Base-by-base conservation (phyloP, 2,888 invertebrate species). In the Aquatica leii region DNA sequence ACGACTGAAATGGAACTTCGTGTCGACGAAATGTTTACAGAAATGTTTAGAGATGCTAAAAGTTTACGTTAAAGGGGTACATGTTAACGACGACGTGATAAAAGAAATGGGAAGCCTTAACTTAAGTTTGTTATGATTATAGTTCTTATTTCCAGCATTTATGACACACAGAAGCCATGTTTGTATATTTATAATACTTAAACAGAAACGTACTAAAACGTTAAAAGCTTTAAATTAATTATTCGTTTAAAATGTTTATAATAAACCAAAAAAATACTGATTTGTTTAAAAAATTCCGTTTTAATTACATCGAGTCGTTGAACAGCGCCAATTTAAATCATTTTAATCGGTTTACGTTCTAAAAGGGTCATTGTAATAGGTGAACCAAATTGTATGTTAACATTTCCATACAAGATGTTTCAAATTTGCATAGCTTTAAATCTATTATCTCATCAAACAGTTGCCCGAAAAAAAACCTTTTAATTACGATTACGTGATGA, bases 41-140 rank as follows among this genome's bases (percentile, higher is more conserved):
- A 52, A 49, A 24, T 18, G 51, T 56, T 54, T 35, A 46, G 43
- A 56, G 54, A 56, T 15, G 61, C 51, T 49, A 63, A 63, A 63
- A 59, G 63, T 63, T 63, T 63, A 59, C 50, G 63, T 63, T 52
- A 50, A 58, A 59, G 59, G 60, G 62, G 60, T 62, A 63, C 52
- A 60, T 55, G 60, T 14, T 52, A 62, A 62, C 43, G 51, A 58
- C 57, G 53, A 56, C 24, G 51, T 46, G 49, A 55, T 63, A 63
- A 66, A 49, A 63, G 37, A 59, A 57, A 40, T 37, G 48, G 46
- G 46, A 34, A 43, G 46, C 31, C 41, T 59, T 51, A 66, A 50
- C 55, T 43, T 43, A 46, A 59, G 56, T 59, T 55, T 57, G 50
- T 52, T 49, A 51, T 71, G 67, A 24, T 51, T 61, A 55, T 51